A percentile compares a stretch with the other conserved stretches of the same genome.
Evolutionary conservation across 2,888 invertebrate species (phyloP).

Genomic region (Rotaria magnacalcarata): DNA sequence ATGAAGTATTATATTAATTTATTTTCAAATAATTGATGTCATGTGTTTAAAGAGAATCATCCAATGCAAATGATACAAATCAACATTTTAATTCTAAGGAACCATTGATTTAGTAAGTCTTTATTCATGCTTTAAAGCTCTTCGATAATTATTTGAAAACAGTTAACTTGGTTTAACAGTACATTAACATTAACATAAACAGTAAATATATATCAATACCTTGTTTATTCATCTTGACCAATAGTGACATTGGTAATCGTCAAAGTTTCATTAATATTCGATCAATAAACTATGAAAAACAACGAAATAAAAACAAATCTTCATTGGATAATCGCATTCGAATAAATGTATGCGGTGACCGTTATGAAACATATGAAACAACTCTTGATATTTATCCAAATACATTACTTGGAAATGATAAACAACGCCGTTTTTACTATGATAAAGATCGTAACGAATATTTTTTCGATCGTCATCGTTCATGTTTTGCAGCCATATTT

Average conservation of each 20-base stretch:
- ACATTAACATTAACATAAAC: neutral
- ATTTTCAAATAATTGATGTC: neutral
- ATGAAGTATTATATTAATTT: neutral
- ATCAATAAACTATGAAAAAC: neutral
- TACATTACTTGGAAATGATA: conserved; percentile 54
- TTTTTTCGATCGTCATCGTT: conserved; percentile 57
- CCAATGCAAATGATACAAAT: too few relatives aligned
- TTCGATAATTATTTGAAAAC: neutral
- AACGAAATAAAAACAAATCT: neutral
- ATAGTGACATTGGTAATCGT: neutral
- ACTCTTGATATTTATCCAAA: conserved; percentile 55
- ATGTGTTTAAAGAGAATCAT: neutral
- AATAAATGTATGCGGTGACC: conserved; percentile 55
- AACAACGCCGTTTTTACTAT: conserved; percentile 53
- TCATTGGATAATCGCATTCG: neutral
- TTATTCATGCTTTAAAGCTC: neutral
- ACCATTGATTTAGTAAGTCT: neutral
- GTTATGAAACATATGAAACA: conserved; percentile 56
- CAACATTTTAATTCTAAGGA: neutral
- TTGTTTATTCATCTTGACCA: neutral
- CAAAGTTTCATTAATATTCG: neutral
- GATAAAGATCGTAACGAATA: conserved; percentile 53
- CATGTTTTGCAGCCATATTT: conserved; percentile 56
- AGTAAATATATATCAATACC: neutral
- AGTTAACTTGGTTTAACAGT: neutral